Evolutionary conservation across 23 tunicate species (phyloP), one percentile per base, ranked within the genome.

Genomic region (Phallusia fumigata): DNA sequence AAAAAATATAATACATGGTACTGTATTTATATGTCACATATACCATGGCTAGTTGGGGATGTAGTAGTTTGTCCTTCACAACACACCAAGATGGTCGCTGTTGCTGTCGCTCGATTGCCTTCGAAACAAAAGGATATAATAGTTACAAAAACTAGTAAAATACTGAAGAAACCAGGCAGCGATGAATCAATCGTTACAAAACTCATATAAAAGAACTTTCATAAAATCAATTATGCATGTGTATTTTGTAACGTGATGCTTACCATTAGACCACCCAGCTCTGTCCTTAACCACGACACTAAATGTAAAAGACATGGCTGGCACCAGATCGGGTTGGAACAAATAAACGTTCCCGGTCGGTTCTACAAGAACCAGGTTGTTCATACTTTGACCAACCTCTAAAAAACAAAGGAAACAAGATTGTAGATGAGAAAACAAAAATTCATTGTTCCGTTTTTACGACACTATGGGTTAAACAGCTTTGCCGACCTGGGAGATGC

Each of bases 81-180:
- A 13, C 69, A 58, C 11, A 58, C 69, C 13, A 6, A 11, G 13
- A 84, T 73, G 5, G 81, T 76, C 19, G 87, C 87, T 10, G 87
- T 84, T 19, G 87, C 87, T 12, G 87, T 84, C 21, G 87, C 87
- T 52, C 87, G 81, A 76, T 84, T 84, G 32, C 87, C 87, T 84
- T 33, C 50, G n/a, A 47, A 45, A 15, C 32, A 58, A 10, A 40
- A 40, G n/a, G 8, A 40, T 40, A 40, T 40, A 40, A 40, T 40
- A 10, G 10, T 40, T 10, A 40, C 47, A 40, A 10, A 3, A 40
- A 40, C 47, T 3, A 40, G 47, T 40, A 40, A 40, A 40, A 40
- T 3, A 40, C 8, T 3, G 47, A n/a, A n/a, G n/a, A n/a, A n/a
- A n/a, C n/a, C n/a, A n/a, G n/a, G n/a, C n/a, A n/a, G n/a, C n/a